Evolutionary conservation across 2,888 invertebrate genomes (phyloP), one percentile per base, ranked within the genome.

Genomic region (Alitta virens): DNA sequence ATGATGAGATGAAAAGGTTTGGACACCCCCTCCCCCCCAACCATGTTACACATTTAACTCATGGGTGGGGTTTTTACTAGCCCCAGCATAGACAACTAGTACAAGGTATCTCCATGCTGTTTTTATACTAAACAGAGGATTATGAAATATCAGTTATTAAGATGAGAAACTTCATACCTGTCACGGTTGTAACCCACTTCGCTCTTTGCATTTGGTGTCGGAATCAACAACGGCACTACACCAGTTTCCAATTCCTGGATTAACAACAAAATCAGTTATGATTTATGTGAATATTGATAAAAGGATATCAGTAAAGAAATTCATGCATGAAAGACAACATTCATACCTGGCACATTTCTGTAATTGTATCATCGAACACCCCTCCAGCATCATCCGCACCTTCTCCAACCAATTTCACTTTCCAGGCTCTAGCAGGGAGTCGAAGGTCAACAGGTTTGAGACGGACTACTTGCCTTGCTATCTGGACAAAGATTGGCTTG

Each of bases 311-410:
- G 33, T 5, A 33, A 33, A 33, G 33, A 12, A 33, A 33, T 33
- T 33, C 33, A 33, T 33, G 12, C 12, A 12, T 33, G 5, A 33
- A 5, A 33, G 33, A 33, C 33, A 33, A 33, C 12, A 33, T 33
- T 21, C 52, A 52, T 60, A 78, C 80, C 74, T 76, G 72, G 72
- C 88, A 88, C 86, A 88, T 87, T 78, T 88, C 87, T 0, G 88
- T 88, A 50, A 88, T 87, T 2, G 87, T 88, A 72, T 88, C 88
- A 77, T 88, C 88, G 79, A 88, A 88, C 24, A 88, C 88, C 2
- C 88, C 88, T 0, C 88, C 88, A 1, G 88, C 88, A 78, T 88
- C 88, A 75, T 88, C 88, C 0, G 88, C 88, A 0, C 88, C 88
- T 78, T 88, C 88, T 0, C 87, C 88, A 7, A 88, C 84, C 33